phyloP scores from a whole-genome alignment of 2,113 vertebrate genomes.

The Erythrocercus mccallii region DNA sequence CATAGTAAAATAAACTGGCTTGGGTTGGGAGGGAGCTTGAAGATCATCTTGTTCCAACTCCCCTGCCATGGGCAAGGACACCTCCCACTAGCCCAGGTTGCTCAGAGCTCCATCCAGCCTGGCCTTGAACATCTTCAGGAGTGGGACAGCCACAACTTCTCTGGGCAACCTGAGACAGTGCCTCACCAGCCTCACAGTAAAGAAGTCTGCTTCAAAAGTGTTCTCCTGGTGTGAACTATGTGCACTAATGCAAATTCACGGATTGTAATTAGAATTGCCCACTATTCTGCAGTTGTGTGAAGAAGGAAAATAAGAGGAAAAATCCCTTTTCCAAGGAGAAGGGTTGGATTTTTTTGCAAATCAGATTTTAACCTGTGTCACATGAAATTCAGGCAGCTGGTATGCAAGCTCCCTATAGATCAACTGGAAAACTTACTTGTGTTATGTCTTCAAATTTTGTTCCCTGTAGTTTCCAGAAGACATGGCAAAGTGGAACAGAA shows the following conservation, averaged over 20 bases:
- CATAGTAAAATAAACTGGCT: not conserved
- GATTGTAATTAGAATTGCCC: not conserved
- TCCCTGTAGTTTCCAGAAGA: not conserved
- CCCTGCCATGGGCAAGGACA: not conserved
- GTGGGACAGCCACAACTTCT: not conserved
- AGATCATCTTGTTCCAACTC: not conserved
- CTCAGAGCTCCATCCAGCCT: not conserved
- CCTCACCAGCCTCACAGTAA: not conserved
- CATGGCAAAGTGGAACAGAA: not conserved
- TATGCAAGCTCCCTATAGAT: not conserved
- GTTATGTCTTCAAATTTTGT: not conserved
- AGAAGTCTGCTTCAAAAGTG: not conserved
- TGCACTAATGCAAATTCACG: not conserved
- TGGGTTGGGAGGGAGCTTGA: not conserved
- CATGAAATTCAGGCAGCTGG: not conserved
- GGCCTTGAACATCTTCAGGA: not conserved
- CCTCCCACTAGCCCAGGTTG: not conserved
- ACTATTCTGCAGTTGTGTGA: not conserved
- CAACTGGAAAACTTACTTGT: not conserved
- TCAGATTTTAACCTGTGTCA: not conserved
- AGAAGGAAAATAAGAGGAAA: not conserved
- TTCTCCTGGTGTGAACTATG: not conserved
- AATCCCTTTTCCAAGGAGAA: not conserved
- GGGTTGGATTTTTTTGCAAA: not conserved
- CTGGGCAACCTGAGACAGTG: not conserved